Percentiles rank a stretch among this genome's conserved stretches.
phyloP scores from a whole-genome alignment of 2,888 invertebrate genomes.

The Leptinotarsa tumamoca region DNA sequence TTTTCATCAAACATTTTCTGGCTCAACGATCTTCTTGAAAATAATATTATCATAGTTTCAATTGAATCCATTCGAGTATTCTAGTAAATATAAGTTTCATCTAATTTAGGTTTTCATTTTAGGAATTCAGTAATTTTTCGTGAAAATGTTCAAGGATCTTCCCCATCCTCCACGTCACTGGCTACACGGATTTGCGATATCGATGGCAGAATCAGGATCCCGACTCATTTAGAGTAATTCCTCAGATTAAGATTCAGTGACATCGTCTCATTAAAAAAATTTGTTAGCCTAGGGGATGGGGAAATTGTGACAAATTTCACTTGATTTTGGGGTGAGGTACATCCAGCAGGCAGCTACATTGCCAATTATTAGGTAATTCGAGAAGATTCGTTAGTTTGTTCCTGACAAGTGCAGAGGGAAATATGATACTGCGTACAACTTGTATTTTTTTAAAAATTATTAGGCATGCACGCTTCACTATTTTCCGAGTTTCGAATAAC shows the following conservation, averaged over 20 bases:
- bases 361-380: conserved; percentile 28
- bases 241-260: conserved; percentile 26
- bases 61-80: too few species aligned
- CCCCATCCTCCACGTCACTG: conserved; percentile 19
- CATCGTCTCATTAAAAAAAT: conserved; percentile 29
- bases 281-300: conserved; percentile 12
- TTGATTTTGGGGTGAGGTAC: conserved; percentile 10
- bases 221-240: conserved; percentile 23
- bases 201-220: conserved; percentile 37
- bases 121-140: too few species aligned
- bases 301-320: conserved; percentile 29
- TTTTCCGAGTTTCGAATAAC: too few species aligned
- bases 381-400: conserved; percentile 13
- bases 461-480: too few species aligned
- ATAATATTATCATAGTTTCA: too few species aligned
- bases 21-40: too few species aligned
- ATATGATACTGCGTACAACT: neutral
- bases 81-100: too few species aligned
- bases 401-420: neutral
- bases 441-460: neutral
- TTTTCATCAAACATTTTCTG: too few species aligned
- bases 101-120: too few species aligned
- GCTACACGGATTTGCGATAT: conserved; percentile 47
- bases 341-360: conserved; percentile 2
- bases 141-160: too few species aligned